Conservation (phyloP, 2,113 vertebrate species). For the Tympanuchus pallidicinctus region DNA sequence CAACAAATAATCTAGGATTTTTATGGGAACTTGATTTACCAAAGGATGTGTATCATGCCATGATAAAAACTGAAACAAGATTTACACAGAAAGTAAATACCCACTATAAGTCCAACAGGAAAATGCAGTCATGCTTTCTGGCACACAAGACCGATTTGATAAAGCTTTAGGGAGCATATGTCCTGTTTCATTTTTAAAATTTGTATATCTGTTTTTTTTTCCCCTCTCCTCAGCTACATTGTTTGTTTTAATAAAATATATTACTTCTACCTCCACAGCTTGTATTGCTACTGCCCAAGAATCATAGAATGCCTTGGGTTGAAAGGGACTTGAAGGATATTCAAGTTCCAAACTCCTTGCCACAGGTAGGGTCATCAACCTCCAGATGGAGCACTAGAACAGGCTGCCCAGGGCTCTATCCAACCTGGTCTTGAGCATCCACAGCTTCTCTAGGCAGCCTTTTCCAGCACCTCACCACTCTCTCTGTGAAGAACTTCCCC, state of each 20-base stretch:
- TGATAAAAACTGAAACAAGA: neutral
- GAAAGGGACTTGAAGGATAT: no score
- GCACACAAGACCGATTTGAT: neutral
- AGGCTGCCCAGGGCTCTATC: no score
- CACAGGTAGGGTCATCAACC: no score
- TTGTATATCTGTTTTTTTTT: neutral
- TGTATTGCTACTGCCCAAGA: neutral
- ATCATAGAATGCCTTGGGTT: neutral
- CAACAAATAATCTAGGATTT: neutral
- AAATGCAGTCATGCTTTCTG: neutral
- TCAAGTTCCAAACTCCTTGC: no score
- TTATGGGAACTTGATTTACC: neutral
- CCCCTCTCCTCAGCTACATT: neutral
- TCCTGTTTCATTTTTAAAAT: neutral
- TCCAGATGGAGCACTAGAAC: no score
- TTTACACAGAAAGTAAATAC: neutral
- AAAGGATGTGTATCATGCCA: neutral
- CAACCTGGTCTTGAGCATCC: no score
- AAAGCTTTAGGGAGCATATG: neutral
- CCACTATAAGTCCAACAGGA: neutral
- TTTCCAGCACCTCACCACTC: no score
- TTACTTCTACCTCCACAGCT: neutral
- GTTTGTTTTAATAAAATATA: neutral
- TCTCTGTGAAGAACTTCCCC: no score
- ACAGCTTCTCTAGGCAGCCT: no score